A percentile compares a stretch with the other conserved stretches of the same genome.
phyloP scores from a whole-genome alignment of 1,140 invertebrate species.

The Euglossa dilemma region DNA sequence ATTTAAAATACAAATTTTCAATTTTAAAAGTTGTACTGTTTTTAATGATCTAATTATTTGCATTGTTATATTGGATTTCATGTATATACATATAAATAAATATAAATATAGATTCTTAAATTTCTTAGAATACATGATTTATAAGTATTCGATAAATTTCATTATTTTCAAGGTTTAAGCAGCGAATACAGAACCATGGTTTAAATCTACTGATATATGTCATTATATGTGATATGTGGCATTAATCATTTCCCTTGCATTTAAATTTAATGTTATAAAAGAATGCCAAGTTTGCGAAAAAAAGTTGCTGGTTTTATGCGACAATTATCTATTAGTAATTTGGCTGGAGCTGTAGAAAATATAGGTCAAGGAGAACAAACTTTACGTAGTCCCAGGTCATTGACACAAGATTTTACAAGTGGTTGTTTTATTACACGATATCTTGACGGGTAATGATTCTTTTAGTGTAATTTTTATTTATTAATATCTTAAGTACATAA shows the following conservation, averaged over 20 bases:
- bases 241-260: constrained; percentile 46
- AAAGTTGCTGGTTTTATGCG: constrained; percentile 89
- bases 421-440: constrained; percentile 89
- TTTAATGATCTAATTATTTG: not conserved
- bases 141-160: not conserved
- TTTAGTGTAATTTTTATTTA: constrained; percentile 1
- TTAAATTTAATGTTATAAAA: constrained; percentile 46
- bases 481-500: constrained; percentile 34
- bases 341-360: constrained; percentile 83
- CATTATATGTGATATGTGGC: constrained; percentile 41
- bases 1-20: constrained; percentile 25
- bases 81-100: not conserved
- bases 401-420: constrained; percentile 82
- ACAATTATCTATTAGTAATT: constrained; percentile 87
- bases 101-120: not conserved
- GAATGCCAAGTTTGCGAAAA: constrained; percentile 89
- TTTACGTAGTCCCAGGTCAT: constrained; percentile 68
- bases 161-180: constrained; percentile 41
- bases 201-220: constrained; percentile 38
- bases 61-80: not conserved
- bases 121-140: not conserved
- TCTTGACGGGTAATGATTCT: constrained; percentile 85
- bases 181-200: constrained; percentile 45
- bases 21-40: constrained; percentile 5
- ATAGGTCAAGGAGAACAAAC: constrained; percentile 77